Percentiles rank a stretch among this genome's conserved stretches.
Evolutionary conservation across 2,113 vertebrate genomes (phyloP).

Genomic region (Bagarius yarrelli): DNA sequence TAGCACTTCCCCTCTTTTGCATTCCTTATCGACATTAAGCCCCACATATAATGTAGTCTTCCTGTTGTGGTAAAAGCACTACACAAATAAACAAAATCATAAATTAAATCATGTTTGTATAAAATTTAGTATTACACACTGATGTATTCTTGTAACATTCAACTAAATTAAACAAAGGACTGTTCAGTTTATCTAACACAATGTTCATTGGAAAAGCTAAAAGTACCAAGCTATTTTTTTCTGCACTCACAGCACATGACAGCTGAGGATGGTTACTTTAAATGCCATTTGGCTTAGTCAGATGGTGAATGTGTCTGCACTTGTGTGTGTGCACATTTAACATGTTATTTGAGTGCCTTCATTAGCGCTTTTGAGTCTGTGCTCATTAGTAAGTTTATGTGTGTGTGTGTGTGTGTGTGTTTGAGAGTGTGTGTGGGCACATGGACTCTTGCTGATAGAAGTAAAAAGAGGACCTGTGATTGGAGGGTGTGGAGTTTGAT

Average conservation of each 20-base stretch:
- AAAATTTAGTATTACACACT: not conserved
- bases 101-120: not conserved
- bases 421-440: not conserved
- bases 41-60: too few species aligned
- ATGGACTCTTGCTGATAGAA: conserved; percentile 37
- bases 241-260: not conserved
- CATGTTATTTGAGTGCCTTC: conserved; percentile 51
- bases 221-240: conserved; percentile 12
- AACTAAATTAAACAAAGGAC: conserved; percentile 24
- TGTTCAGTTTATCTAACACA: conserved; percentile 1
- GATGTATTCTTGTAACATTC: not conserved
- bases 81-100: too few species aligned
- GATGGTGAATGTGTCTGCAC: conserved; percentile 14
- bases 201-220: not conserved
- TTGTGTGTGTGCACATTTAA: conserved; percentile 43
- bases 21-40: too few species aligned
- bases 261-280: conserved; percentile 38
- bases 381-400: conserved; percentile 49
- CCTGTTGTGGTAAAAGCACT: too few species aligned
- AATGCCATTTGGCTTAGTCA: conserved; percentile 38
- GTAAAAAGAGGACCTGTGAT: conserved; percentile 53
- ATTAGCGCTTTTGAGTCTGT: conserved; percentile 55
- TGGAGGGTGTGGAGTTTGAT: conserved; percentile 53
- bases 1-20: too few species aligned
- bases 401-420: conserved; percentile 31